Evolutionary conservation across 2,797 vertebrate species (phyloP).

Genomic region (Malacoctenus gilli): DNA sequence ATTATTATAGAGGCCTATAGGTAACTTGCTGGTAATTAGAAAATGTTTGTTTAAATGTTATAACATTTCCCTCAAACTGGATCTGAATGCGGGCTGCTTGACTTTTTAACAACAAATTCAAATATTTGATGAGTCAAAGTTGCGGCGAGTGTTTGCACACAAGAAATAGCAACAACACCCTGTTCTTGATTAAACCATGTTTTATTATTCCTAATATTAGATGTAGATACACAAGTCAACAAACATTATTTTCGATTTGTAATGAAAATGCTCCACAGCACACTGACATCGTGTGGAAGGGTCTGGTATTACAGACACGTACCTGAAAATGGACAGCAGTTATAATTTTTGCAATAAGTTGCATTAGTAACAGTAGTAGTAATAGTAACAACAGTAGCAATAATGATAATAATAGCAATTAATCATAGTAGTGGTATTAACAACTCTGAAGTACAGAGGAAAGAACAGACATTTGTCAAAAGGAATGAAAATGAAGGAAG

Average conservation of each 20-base stretch:
- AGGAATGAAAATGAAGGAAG: conserved; percentile 69
- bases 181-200: conserved; percentile 79
- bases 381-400: conserved; percentile 82
- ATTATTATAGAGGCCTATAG: too few species aligned
- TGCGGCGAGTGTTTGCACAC: too few species aligned
- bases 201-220: conserved; percentile 87
- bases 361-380: conserved; percentile 83
- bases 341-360: conserved; percentile 81
- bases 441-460: conserved; percentile 78
- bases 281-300: conserved; percentile 84
- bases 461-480: conserved; percentile 78
- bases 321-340: conserved; percentile 86
- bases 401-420: conserved; percentile 81
- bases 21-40: too few species aligned
- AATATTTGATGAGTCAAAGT: too few species aligned
- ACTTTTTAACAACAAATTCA: too few species aligned
- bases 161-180: background rate
- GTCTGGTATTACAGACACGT: conserved; percentile 82
- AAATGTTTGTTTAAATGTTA: too few species aligned
- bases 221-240: conserved; percentile 87
- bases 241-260: conserved; percentile 79
- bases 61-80: too few species aligned
- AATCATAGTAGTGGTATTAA: conserved; percentile 81
- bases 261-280: conserved; percentile 87
- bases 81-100: too few species aligned